Evolutionary conservation across 2,888 invertebrate species (phyloP).

Genomic region (Piscicola geometra): DNA sequence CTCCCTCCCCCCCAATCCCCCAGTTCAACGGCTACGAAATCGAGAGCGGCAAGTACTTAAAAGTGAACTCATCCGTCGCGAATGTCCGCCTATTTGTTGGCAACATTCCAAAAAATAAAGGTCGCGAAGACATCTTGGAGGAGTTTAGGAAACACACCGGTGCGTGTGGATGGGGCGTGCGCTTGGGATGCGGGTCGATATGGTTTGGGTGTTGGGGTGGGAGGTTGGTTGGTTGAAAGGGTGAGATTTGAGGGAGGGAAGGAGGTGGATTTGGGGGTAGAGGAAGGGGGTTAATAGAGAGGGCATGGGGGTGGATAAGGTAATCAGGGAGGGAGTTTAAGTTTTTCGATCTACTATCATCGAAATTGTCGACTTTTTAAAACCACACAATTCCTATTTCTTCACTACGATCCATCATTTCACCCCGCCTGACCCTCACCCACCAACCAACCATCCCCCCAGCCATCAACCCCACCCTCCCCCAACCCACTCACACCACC

Average conservation of each 20-base stretch:
- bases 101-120: constrained; percentile 99
- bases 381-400: no score
- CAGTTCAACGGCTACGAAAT: constrained; percentile 99
- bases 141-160: constrained; percentile 99
- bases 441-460: no score
- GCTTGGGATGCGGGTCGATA: neutral
- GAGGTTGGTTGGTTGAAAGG: neutral
- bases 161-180: constrained; percentile 52
- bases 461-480: no score
- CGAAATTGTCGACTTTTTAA: no score
- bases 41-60: constrained; percentile 98
- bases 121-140: constrained; percentile 99
- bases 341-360: no score
- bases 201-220: neutral
- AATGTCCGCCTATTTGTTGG: constrained; percentile 99
- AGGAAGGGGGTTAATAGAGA: neutral
- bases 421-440: no score
- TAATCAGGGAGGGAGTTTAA: no score
- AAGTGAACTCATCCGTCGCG: constrained; percentile 99
- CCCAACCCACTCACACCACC: no score
- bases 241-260: no score
- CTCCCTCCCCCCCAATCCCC: constrained; percentile 53
- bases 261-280: neutral
- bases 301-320: no score
- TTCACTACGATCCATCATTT: no score